Base-by-base conservation (phyloP, 1,140 invertebrate species). In the Tetragonula clypearis region DNA sequence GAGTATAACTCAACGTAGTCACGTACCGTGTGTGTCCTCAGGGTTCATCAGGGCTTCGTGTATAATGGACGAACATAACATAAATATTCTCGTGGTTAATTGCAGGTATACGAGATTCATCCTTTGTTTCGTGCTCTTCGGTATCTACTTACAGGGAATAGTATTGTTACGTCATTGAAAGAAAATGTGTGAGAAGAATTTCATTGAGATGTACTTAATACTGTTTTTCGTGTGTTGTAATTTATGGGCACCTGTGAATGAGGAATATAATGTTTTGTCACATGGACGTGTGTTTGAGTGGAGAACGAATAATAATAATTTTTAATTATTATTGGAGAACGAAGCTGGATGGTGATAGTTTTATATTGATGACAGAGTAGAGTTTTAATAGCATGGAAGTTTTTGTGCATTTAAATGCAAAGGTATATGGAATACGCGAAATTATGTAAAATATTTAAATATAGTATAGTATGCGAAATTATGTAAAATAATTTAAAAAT, bases 31-130 rank as follows among this genome's bases (percentile, higher is more conserved):
- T 49, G 62, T 58, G 12, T 80, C 53, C 41, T 15, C 58, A 75
- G 58, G n/a, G n/a, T 23, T 26, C 23, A 11, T 5, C 58, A 17
- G 19, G 41, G 15, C 21, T 55, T 6, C 1, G 0, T 35, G 73
- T 21, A 75, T 26, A 11, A 55, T 23, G 26, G 14, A 9, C 17
- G 55, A 60, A 49, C 41, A 1, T 1, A 30, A 23, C 19, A 21
- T 26, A 73, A 55, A 73, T 73, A 55, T 26, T 73, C 72, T 53
- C n/a, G n/a, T 74, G 4, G 49, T 74, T 74, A 74, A 74, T 74
- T 74, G 3, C 72, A 30, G n/a, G 72, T 74, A 17, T 19, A n/a
- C 15, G 15, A 74, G n/a, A 74, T 55, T 74, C 26, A 74, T 74
- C 19, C n/a, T 21, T 55, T 55, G 49, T 53, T 55, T 74, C 49